These are phyloP conservation scores for Dicycla oo DNA, from an alignment of 2,888 invertebrate genomes.

Conservation along the genomic window DNA sequence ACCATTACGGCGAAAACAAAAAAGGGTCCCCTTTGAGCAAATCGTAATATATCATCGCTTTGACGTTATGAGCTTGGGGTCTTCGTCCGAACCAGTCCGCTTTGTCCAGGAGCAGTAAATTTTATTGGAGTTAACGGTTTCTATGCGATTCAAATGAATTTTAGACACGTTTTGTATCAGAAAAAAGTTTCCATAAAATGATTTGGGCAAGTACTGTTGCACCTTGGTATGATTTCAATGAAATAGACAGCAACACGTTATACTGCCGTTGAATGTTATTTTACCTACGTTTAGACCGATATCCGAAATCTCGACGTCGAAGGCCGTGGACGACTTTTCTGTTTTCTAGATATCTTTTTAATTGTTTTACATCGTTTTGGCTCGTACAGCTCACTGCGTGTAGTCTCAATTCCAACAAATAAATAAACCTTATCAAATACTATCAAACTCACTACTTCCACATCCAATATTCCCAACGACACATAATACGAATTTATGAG, in stretches of 20 bases:
- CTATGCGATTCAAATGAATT: constrained; percentile 63
- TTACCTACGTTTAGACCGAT: too few species aligned
- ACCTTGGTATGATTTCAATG: neutral
- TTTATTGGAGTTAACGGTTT: constrained; percentile 86
- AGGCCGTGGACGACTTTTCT: too few species aligned
- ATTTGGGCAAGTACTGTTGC: neutral
- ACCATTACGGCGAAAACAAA: constrained; percentile 90
- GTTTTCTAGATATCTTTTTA: too few species aligned
- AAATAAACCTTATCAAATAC: constrained; percentile 20
- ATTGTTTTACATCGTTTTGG: too few species aligned
- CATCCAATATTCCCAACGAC: constrained; percentile 37
- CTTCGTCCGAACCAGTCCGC: constrained; percentile 77
- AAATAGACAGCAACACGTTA: too few species aligned
- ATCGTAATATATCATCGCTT: constrained; percentile 89
- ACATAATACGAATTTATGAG: constrained; percentile 54
- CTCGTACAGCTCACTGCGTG: too few species aligned
- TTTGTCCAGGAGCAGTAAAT: constrained; percentile 85
- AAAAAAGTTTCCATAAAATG: constrained; percentile 8
- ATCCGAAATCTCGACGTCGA: too few species aligned
- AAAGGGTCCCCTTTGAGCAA: constrained; percentile 90
- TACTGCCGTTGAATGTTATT: too few species aligned
- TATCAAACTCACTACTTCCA: constrained; percentile 32
- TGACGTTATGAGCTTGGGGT: constrained; percentile 87
- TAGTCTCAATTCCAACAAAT: neutral
- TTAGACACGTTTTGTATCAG: constrained; percentile 43